Base-by-base conservation (phyloP, 2,888 invertebrate genomes). In the Drosophila merina region DNA sequence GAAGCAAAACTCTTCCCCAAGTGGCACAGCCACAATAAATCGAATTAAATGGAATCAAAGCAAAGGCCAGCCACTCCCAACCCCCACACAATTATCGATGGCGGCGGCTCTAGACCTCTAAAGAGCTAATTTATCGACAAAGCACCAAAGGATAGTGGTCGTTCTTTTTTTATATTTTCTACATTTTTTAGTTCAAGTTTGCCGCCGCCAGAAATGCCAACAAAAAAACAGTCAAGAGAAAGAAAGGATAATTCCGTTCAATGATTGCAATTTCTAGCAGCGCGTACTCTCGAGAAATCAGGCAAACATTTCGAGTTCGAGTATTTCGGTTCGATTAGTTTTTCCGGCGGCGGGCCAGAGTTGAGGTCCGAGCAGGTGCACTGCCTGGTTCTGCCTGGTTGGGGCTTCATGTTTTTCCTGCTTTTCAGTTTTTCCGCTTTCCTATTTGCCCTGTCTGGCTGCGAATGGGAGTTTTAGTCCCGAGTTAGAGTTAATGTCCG, bases 221-320 rank as follows among this genome's bases (percentile, higher is more conserved):
- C 10, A 33, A 33, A 33, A 33, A 55, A 49, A 67, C 42, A 59
- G 31, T 31, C 50, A 26, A 58, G 62, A 42, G 51, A 44, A 48
- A n/a, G 56, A 47, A 59, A 48, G 62, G 56, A 57, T 79, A 79
- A 67, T 63, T 71, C 57, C 58, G 64, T 56, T 70, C 71, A 64
- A 70, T 57, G 71, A 75, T 75, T 75, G 82, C 74, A 79, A 77
- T 82, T 80, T 73, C 57, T 70, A 75, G 72, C 71, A 62, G 72
- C 73, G 76, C 69, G 71, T 69, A 79, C 79, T 85, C 80, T 85
- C 73, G 85, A 85, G 81, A 74, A 85, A 83, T 84, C 81, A 81
- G 74, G 74, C 77, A 81, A 79, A 76, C 79, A 72, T 73, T 78
- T 67, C 67, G 71, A 76, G 63, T 70, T 67, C 67, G 71, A 76